Evolutionary conservation across 2,797 vertebrate genomes (phyloP).

Genomic region (Brachyalestes nurse): DNA sequence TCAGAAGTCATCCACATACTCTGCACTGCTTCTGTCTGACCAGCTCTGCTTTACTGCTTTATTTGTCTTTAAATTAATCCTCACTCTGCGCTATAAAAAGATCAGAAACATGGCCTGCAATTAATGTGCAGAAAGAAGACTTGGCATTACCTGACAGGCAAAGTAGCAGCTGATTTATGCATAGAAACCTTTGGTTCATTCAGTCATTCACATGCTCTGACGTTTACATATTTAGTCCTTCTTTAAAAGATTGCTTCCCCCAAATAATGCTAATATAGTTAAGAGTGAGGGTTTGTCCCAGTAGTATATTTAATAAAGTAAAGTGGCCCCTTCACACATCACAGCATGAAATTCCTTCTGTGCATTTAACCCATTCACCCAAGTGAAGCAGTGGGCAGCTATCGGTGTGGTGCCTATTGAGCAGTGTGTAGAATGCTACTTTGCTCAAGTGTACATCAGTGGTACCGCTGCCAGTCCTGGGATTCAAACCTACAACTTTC

Average conservation of each 20-base stretch:
- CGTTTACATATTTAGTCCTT: background rate
- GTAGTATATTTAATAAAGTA: too few species aligned
- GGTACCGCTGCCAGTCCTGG: too few species aligned
- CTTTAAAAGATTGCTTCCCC: background rate
- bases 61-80: constrained; percentile 56
- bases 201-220: background rate
- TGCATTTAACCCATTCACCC: too few species aligned
- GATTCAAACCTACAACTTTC: too few species aligned
- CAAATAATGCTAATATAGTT: background rate
- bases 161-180: background rate
- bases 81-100: constrained; percentile 65
- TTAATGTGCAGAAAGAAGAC: constrained; percentile 56
- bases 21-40: constrained; percentile 47
- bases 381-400: too few species aligned
- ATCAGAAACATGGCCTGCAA: constrained; percentile 59
- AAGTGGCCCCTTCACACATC: too few species aligned
- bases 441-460: too few species aligned
- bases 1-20: constrained; percentile 47
- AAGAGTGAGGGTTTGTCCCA: background rate
- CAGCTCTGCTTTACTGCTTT: constrained; percentile 57
- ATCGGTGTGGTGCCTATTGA: too few species aligned
- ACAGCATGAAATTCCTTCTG: too few species aligned
- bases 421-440: too few species aligned
- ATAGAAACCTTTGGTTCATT: background rate
- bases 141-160: background rate